Base-by-base conservation (phyloP, 2,888 invertebrate genomes). In the Volucella zonaria region DNA sequence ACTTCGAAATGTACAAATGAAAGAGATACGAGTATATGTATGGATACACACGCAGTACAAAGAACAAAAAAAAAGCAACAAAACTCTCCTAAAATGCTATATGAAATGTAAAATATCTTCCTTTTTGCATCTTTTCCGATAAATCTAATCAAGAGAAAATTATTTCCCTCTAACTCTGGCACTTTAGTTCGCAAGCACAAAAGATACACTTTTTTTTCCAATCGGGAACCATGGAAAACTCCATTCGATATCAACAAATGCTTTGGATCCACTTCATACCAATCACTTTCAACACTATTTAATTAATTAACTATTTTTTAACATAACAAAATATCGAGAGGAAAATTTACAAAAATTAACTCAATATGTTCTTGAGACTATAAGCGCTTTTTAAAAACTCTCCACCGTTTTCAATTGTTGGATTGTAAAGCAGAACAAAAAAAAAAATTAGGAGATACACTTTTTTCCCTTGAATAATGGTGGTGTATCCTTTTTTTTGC, bases 361-460 rank as follows among this genome's bases (percentile, higher is more conserved):
- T 77, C 68, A 70, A 70, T 70, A 70, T 77, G 68, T 77, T 70
- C 40, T 38, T 49, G 12, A 54, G 18, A 43, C 31, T 54, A 54
- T 38, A 23, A 54, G 12, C 31, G 38, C 8, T 11, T 51, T 43
- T 59, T 59, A 1, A 47, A 40, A 31, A 47, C 47, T 38, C 49
- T 45, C 52, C 51, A 42, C 42, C 18, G 61, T 40, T 58, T 67
- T 18, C 43, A 51, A 12, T 23, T 58, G 12, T 40, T 15, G 4
- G 64, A 51, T 56, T 42, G 15, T 31, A 59, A 59, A 45, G 49
- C 18, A 64, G 51, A 81, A 58, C 11, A 47, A 9, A 62, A 23
- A 70, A n/a, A 58, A 76, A 52, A 79, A 61, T 74, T 43, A 82
- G 59, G 74, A 70, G 80, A 83, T 83, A 83, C 83, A 80, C 75